These are phyloP conservation scores for Bugula neritina DNA, from an alignment of 2,888 invertebrate species.

Conservation along the genomic window DNA sequence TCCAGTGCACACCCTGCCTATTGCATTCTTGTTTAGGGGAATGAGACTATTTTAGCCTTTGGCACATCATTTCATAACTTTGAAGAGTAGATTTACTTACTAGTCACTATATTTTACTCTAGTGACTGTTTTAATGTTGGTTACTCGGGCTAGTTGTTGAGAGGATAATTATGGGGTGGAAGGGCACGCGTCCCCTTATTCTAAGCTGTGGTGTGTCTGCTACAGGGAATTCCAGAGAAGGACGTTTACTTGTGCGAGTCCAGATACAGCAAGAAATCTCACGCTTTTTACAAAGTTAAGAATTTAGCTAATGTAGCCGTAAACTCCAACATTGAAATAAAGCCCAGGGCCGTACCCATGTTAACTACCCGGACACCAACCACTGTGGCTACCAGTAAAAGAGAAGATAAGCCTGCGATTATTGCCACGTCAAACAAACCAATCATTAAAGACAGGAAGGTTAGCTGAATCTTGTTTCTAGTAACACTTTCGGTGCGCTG, in stretches of 20 bases:
- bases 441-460: conserved; percentile 2
- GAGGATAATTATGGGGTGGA: no score
- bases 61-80: no score
- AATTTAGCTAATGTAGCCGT: background rate
- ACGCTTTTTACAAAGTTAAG: conserved; percentile 78
- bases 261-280: conserved; percentile 76
- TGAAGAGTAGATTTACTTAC: no score
- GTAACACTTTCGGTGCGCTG: no score
- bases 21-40: no score
- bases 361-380: background rate
- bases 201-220: no score
- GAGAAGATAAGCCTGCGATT: background rate
- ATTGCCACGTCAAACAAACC: background rate
- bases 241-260: conserved; percentile 97
- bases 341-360: background rate
- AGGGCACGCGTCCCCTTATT: no score
- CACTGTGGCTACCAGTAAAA: background rate
- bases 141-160: no score
- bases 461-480: no score
- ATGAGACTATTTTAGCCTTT: no score
- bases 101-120: background rate
- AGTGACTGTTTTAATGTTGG: no score
- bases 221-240: conserved; percentile 71
- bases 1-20: no score
- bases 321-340: background rate